Conservation (phyloP, 92 coral and sea anemone species). For the Paragorgia papillata region DNA sequence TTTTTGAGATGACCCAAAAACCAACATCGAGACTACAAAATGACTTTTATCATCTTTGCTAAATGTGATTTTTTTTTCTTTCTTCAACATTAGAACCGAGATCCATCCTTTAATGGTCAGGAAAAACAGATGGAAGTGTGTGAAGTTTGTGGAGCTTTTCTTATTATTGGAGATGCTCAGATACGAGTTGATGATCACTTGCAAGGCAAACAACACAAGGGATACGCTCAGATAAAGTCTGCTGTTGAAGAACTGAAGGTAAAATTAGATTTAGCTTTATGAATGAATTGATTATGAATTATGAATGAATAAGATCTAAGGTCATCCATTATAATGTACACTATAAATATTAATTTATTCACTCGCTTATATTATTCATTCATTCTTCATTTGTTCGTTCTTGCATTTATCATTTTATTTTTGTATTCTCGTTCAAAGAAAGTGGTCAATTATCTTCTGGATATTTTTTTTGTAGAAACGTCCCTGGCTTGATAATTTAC, state of each 20-base stretch:
- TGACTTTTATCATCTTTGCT: background rate
- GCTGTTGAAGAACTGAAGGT: conserved; percentile 96
- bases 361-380: too few species aligned
- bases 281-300: too few species aligned
- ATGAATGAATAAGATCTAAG: too few species aligned
- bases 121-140: conserved; percentile 99
- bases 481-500: conserved; percentile 46
- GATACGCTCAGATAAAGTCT: conserved; percentile 92
- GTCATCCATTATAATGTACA: too few species aligned
- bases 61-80: background rate
- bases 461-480: conserved; percentile 48
- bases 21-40: too few species aligned
- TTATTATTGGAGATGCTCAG: conserved; percentile 98
- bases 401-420: too few species aligned
- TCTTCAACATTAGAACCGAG: conserved; percentile 6
- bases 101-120: conserved; percentile 61
- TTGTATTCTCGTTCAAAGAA: too few species aligned
- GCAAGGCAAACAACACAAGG: conserved; percentile 96
- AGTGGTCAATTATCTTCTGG: too few species aligned
- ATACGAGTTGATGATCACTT: conserved; percentile 95
- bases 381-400: conserved; percentile 9
- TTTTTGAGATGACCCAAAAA: too few species aligned
- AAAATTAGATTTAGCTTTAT: too few species aligned
- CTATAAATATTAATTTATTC: too few species aligned
- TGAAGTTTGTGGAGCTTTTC: conserved; percentile 98